Percentiles rank a stretch among this genome's conserved stretches.
Conservation (phyloP, 92 coral and sea anemone genomes). For the Anthopleura xanthogrammica region DNA sequence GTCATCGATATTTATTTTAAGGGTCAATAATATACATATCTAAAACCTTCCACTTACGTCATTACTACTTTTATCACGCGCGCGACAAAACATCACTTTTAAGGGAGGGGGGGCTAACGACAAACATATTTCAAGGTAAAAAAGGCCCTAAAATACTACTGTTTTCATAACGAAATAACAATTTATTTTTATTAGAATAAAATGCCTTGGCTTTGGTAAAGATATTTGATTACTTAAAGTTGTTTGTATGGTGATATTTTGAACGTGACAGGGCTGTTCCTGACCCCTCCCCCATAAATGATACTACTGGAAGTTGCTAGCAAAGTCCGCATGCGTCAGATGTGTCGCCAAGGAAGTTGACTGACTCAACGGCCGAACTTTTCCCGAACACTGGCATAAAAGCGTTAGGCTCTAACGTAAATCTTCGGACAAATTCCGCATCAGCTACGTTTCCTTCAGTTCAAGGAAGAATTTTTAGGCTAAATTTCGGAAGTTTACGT, state of each 20-base stretch:
- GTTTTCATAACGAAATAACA: neutral
- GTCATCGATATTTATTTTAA: conserved; percentile 8
- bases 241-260: neutral
- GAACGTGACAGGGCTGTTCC: neutral
- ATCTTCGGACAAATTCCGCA: neutral
- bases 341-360: conserved; percentile 4
- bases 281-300: neutral
- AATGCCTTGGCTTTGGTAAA: neutral
- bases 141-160: neutral
- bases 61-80: neutral
- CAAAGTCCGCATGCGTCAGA: neutral
- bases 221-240: neutral
- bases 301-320: neutral
- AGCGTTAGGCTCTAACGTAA: neutral
- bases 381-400: neutral
- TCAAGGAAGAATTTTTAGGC: neutral
- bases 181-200: neutral
- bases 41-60: neutral
- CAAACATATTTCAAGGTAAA: neutral
- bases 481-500: neutral
- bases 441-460: neutral
- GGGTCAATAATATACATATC: conserved; percentile 12
- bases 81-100: neutral
- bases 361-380: neutral
- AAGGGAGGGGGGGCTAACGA: neutral